These are phyloP conservation scores for Myotis findleyi DNA, from an alignment of 2,797 vertebrate species.

Conservation along the genomic window DNA sequence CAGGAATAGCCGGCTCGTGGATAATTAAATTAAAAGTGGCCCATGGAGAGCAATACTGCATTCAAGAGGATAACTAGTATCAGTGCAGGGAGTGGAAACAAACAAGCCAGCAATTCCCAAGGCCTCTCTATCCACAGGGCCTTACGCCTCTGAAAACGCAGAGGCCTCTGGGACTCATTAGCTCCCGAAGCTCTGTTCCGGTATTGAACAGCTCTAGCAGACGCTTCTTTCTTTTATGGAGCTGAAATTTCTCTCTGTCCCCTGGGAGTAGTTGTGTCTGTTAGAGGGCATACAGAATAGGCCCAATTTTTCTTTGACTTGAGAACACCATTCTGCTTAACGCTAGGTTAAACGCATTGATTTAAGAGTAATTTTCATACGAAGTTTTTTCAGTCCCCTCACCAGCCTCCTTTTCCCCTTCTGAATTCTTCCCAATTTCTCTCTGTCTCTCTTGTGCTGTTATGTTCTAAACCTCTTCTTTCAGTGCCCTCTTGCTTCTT, in stretches of 20 bases:
- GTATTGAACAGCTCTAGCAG: fast-evolving
- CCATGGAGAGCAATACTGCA: background rate
- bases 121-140: background rate
- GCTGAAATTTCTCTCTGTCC: background rate
- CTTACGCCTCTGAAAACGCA: background rate
- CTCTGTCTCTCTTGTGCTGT: background rate
- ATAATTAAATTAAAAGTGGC: background rate
- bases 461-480: background rate
- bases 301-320: background rate
- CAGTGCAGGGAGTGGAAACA: background rate
- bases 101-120: background rate
- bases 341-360: background rate
- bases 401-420: background rate
- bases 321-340: background rate
- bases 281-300: background rate
- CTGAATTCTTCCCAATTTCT: background rate
- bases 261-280: background rate
- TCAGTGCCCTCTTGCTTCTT: background rate
- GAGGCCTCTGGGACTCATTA: background rate
- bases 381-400: background rate
- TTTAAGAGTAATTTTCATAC: background rate
- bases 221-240: background rate
- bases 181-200: background rate
- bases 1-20: background rate
- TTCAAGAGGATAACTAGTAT: background rate